Conservation (phyloP, 2,888 invertebrate species). For the Xestoiulus laeticollis region DNA sequence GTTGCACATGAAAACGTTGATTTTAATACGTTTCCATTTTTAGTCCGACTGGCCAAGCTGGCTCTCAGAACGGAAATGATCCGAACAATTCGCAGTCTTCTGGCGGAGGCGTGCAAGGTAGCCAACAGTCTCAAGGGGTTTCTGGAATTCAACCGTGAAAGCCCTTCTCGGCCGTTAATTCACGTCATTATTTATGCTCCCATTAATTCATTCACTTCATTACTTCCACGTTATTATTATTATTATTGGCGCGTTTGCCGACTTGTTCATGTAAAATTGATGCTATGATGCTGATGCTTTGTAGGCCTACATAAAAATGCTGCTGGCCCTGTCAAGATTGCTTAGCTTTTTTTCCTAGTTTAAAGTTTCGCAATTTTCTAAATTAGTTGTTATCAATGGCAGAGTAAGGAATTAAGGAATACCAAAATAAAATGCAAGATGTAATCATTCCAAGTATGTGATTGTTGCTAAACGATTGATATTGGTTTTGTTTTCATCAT, state of each 20-base stretch:
- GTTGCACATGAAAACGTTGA: constrained; percentile 37
- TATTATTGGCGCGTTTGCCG: background rate
- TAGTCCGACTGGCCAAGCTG: constrained; percentile 46
- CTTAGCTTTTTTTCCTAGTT: background rate
- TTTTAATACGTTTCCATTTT: constrained; percentile 44
- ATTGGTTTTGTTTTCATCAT: background rate
- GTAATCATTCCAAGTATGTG: background rate
- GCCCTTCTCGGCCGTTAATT: constrained; percentile 11
- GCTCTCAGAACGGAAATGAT: constrained; percentile 52
- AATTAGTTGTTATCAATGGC: background rate
- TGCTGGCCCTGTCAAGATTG: background rate
- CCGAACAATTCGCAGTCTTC: constrained; percentile 54
- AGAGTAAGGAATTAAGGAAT: background rate
- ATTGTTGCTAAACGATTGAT: background rate
- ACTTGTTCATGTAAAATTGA: constrained; percentile 4
- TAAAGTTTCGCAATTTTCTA: background rate
- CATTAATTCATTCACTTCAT: constrained; percentile 14
- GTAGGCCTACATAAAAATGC: background rate
- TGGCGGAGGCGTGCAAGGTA: constrained; percentile 46
- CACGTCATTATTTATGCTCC: constrained; percentile 7
- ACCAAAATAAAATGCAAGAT: background rate
- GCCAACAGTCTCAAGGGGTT: constrained; percentile 52
- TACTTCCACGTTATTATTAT: background rate
- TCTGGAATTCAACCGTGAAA: constrained; percentile 53
- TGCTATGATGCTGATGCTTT: constrained; percentile 15